Evolutionary conservation across 2,797 vertebrate species (phyloP).

Genomic region (Podarcis lilfordi): DNA sequence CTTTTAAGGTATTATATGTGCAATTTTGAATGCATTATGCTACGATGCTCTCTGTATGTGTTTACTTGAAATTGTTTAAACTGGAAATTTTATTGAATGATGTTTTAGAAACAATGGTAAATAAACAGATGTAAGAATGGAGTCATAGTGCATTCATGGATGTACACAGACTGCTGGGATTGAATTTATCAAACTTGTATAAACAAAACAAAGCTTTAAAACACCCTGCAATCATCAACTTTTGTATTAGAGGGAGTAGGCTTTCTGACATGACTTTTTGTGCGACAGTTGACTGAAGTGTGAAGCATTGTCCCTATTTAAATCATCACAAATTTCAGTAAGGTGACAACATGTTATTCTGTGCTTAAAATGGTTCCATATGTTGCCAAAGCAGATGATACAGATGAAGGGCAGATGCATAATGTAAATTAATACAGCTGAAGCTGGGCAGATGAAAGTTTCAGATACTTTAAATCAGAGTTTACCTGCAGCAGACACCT

Average conservation of each 20-base stretch:
- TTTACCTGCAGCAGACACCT: not conserved
- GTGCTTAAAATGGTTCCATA: constrained; percentile 26
- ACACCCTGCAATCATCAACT: not conserved
- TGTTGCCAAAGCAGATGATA: constrained; percentile 2
- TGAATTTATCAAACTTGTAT: not conserved
- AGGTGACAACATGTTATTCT: constrained; percentile 28
- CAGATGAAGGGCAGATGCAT: constrained; percentile 23
- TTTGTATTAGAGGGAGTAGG: not conserved
- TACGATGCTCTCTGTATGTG: not conserved
- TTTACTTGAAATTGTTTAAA: not conserved
- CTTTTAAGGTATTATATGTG: not conserved
- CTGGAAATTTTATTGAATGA: not conserved
- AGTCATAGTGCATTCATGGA: not conserved
- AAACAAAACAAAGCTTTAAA: not conserved
- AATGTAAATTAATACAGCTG: constrained; percentile 20
- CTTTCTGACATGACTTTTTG: not conserved
- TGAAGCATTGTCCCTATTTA: not conserved
- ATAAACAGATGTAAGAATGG: not conserved
- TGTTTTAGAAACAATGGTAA: not conserved
- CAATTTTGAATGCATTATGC: not conserved
- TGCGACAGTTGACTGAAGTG: not conserved
- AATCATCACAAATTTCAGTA: constrained; percentile 29
- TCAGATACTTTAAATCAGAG: constrained; percentile 15
- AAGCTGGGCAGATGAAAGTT: constrained; percentile 15
- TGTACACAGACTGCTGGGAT: not conserved